Percentiles rank a stretch among this genome's conserved stretches.
phyloP scores from a whole-genome alignment of 1,140 invertebrate genomes.

The Drosophila littoralis region DNA sequence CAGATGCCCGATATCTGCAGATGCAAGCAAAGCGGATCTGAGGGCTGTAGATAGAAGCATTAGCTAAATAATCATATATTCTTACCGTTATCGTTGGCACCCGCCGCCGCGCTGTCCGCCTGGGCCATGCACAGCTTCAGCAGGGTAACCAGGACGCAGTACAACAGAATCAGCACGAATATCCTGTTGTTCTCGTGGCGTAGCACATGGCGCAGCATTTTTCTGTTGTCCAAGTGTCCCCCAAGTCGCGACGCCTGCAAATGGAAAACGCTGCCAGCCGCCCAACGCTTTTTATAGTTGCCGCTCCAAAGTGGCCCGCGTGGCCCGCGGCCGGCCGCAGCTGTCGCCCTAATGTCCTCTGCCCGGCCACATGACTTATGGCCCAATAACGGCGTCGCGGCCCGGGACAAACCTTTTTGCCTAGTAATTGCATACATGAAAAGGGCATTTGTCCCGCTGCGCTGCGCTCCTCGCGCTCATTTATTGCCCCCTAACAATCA shows the following conservation, averaged over 20 bases:
- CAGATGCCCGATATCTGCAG: constrained; percentile 74
- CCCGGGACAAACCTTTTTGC: constrained; percentile 65
- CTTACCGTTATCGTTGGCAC: constrained; percentile 66
- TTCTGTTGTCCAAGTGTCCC: constrained; percentile 16
- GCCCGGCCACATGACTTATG: constrained; percentile 61
- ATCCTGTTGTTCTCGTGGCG: constrained; percentile 65
- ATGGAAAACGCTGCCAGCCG: constrained; percentile 53
- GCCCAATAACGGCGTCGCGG: constrained; percentile 62
- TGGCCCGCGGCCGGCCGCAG: constrained; percentile 23
- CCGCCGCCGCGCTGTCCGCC: constrained; percentile 53
- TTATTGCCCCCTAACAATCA: constrained; percentile 40
- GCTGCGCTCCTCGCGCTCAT: constrained; percentile 19
- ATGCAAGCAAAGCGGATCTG: background rate
- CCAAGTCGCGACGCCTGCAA: constrained; percentile 44
- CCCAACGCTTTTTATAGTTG: constrained; percentile 55
- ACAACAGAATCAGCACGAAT: constrained; percentile 64
- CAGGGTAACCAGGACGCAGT: constrained; percentile 68
- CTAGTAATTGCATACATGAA: constrained; percentile 79
- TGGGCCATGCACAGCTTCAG: constrained; percentile 70
- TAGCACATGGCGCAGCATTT: constrained; percentile 67
- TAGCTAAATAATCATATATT: background rate
- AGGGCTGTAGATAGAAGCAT: background rate
- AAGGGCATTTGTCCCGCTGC: constrained; percentile 73
- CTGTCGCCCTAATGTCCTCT: constrained; percentile 39
- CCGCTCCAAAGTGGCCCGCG: background rate